phyloP scores from a whole-genome alignment of 2,888 invertebrate species.

The Thecophora atra region DNA sequence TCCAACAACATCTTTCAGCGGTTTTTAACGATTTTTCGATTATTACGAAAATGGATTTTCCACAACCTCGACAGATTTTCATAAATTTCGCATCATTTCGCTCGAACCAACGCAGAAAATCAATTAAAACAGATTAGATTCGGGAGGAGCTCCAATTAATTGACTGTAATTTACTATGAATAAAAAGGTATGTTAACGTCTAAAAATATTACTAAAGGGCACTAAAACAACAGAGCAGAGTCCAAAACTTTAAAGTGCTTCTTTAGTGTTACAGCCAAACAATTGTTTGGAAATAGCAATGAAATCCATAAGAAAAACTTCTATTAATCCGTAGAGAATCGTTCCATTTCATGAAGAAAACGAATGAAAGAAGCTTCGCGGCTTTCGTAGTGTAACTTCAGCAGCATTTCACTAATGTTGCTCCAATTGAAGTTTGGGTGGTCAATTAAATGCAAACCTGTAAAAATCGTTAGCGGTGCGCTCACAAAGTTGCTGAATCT shows the following conservation, averaged over 20 bases:
- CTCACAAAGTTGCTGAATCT: background rate
- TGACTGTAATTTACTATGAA: constrained; percentile 8
- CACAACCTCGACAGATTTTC: background rate
- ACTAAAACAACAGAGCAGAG: too few relatives aligned
- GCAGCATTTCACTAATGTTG: constrained; percentile 3
- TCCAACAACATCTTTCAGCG: background rate
- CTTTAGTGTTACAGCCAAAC: too few relatives aligned
- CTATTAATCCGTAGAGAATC: too few relatives aligned
- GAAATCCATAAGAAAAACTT: too few relatives aligned
- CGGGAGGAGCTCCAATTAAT: constrained; percentile 23
- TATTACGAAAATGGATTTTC: background rate
- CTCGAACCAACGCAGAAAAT: background rate
- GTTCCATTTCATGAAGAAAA: too few relatives aligned
- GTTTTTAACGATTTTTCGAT: background rate
- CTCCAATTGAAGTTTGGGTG: constrained; percentile 24
- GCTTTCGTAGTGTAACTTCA: too few relatives aligned
- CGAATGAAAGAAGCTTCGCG: too few relatives aligned
- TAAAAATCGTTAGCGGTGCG: constrained; percentile 12
- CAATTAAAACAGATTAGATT: constrained; percentile 23
- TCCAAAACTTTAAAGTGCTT: too few relatives aligned
- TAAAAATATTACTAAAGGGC: background rate
- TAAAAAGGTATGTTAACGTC: constrained; percentile 3
- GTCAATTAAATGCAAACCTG: constrained; percentile 31
- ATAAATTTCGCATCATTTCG: background rate
- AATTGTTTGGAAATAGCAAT: too few relatives aligned